A percentile compares a stretch with the other conserved stretches of the same genome.
These are phyloP conservation scores for Ptychadena robeensis DNA, from an alignment of 2,797 vertebrate species.

Conservation along the genomic window DNA sequence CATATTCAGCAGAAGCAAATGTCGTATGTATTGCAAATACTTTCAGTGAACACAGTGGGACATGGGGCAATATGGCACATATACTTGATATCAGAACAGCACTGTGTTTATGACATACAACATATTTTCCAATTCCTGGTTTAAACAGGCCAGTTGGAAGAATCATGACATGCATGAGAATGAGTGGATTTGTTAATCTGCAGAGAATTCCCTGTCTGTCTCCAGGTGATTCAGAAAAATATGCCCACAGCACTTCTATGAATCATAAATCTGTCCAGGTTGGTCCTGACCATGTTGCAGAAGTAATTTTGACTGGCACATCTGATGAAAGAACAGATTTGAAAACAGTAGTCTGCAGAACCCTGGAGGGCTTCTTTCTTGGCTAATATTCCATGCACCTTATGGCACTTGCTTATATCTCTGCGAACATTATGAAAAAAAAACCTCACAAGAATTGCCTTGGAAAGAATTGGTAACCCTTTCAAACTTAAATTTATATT, in stretches of 20 bases:
- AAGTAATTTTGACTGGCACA: conserved; percentile 76
- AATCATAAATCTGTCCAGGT: conserved; percentile 72
- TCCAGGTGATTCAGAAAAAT: conserved; percentile 72
- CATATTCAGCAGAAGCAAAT: conserved; percentile 4
- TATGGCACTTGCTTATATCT: conserved; percentile 56
- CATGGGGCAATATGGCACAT: conserved; percentile 47
- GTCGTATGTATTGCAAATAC: not conserved
- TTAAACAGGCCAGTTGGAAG: conserved; percentile 69
- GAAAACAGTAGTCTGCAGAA: conserved; percentile 74
- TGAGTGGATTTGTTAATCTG: conserved; percentile 66
- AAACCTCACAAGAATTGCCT: conserved; percentile 21
- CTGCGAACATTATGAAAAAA: conserved; percentile 34
- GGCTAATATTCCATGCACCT: conserved; percentile 73
- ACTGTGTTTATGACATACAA: conserved; percentile 60
- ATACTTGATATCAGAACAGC: conserved; percentile 46
- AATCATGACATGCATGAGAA: conserved; percentile 67
- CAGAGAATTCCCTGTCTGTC: conserved; percentile 71
- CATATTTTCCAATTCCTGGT: conserved; percentile 68
- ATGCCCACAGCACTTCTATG: conserved; percentile 67
- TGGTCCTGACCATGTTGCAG: conserved; percentile 75
- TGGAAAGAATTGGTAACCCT: conserved; percentile 27
- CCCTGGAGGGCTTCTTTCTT: conserved; percentile 74
- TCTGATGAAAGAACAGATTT: conserved; percentile 78
- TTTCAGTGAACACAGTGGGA: conserved; percentile 19
- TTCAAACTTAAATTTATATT: not conserved